phyloP scores from a whole-genome alignment of 2,888 invertebrate species.

The Ectemnius lituratus region DNA sequence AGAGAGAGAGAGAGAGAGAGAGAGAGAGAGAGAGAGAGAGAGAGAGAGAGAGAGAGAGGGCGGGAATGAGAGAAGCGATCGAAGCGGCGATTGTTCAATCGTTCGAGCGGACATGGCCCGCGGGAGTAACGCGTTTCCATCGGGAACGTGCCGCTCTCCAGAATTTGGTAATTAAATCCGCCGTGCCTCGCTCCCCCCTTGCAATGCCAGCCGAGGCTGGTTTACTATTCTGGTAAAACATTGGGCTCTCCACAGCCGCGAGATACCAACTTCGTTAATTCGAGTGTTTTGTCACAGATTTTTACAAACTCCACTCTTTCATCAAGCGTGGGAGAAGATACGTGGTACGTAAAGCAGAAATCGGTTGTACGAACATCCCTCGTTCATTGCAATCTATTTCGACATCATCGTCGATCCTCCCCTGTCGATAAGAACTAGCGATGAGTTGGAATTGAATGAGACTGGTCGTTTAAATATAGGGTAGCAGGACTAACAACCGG shows the following conservation, averaged over 20 bases:
- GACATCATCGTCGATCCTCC: background rate
- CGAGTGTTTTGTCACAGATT: conserved; percentile 23
- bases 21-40: conserved; percentile 36
- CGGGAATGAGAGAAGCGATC: conserved; percentile 51
- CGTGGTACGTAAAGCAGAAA: background rate
- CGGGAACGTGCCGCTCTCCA: conserved; percentile 70
- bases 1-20: conserved; percentile 36
- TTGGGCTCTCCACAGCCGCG: background rate
- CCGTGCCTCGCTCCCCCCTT: conserved; percentile 28
- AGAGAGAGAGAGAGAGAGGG: conserved; percentile 34
- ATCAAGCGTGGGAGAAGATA: background rate
- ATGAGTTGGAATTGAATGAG: conserved; percentile 1
- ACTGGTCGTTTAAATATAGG: background rate
- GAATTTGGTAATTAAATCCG: conserved; percentile 74
- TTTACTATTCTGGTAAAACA: conserved; percentile 48
- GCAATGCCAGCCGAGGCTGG: conserved; percentile 28
- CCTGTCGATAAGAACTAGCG: background rate
- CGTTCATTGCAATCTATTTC: background rate
- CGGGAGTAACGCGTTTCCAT: conserved; percentile 52
- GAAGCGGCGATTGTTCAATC: conserved; percentile 58
- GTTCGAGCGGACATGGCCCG: conserved; percentile 61
- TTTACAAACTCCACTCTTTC: background rate
- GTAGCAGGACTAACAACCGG: conserved; percentile 20
- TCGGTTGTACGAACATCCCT: no score
- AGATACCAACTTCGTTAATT: conserved; percentile 13